Evolutionary conservation across 2,888 invertebrate genomes (phyloP), one percentile per base, ranked within the genome.

Genomic region (Ferrisia virgata): DNA sequence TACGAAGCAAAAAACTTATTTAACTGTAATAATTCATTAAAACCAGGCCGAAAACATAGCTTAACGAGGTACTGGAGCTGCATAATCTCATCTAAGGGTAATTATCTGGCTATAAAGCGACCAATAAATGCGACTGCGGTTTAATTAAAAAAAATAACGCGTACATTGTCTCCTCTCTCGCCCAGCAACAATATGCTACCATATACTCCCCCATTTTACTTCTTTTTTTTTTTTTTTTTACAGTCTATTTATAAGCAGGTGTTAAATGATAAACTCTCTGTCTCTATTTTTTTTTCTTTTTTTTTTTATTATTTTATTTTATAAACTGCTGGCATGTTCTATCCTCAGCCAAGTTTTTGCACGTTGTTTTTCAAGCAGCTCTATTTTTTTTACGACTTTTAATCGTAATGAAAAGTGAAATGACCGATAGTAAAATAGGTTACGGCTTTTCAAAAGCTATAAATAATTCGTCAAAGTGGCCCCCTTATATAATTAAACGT

Each of bases 351-450:
- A 47, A 47, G 13, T 8, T 18, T n/a, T 18, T n/a, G 18, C 47
- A 2, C 1, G 18, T 47, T 18, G 47, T 47, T 47, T 47, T 47
- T n/a, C 58, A 28, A 28, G 58, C 13, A 64, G 33, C 36, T 33
- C n/a, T 33, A n/a, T n/a, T 72, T 64, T 58, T 72, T 72, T 72
- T 72, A 72, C 72, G 72, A 72, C 72, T 72, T 72, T 72, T 72
- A 72, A 72, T 72, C 72, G 72, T 72, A 72, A 72, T 72, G 72
- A 72, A 72, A 72, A 72, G 72, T 33, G 72, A 72, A 72, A 72
- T 72, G 72, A 72, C 72, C 72, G 33, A 33, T 33, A 18, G n/a
- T 72, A 72, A 72, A 72, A 33, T 31, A 33, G 72, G 33, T 72
- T 72, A 72, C 33, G 31, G 72, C 33, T 33, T 72, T 72, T 72